Percentiles rank a stretch among this genome's conserved stretches.
These are phyloP conservation scores for Sinocyclocheilus grahami DNA, from an alignment of 2,113 vertebrate genomes.

Conservation along the genomic window DNA sequence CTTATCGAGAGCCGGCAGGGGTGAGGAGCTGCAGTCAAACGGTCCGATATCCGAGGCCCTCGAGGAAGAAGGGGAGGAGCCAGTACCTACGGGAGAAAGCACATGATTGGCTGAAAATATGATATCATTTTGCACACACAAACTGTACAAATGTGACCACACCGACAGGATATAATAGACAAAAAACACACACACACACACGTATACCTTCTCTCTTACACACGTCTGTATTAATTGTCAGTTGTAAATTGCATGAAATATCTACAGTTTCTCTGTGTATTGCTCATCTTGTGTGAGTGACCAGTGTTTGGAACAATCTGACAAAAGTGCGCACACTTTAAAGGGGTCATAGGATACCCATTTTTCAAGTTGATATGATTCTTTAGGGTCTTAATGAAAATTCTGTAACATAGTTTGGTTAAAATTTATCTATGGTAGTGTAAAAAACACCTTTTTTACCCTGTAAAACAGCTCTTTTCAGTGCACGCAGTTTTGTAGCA, in stretches of 20 bases:
- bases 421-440: too few species aligned
- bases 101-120: slow-evolving; percentile 69
- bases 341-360: too few species aligned
- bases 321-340: slow-evolving; percentile 44
- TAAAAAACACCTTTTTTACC: too few species aligned
- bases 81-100: slow-evolving; percentile 63
- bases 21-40: slow-evolving; percentile 77
- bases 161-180: slow-evolving; percentile 50
- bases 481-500: too few species aligned
- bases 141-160: slow-evolving; percentile 54
- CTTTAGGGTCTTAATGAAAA: too few species aligned
- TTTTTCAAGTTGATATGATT: too few species aligned
- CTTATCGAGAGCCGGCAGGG: slow-evolving; percentile 81
- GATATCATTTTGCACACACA: slow-evolving; percentile 50
- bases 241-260: slow-evolving; percentile 66
- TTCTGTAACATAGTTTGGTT: too few species aligned
- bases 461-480: too few species aligned
- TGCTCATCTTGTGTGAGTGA: slow-evolving; percentile 60
- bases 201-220: slow-evolving; percentile 51
- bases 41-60: slow-evolving; percentile 78
- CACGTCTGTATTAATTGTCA: slow-evolving; percentile 59
- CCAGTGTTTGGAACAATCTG: slow-evolving; percentile 56
- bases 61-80: slow-evolving; percentile 78
- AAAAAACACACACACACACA: slow-evolving; percentile 47
- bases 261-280: slow-evolving; percentile 61